Percentiles rank a stretch among this genome's conserved stretches.
Evolutionary conservation across 2,888 invertebrate species (phyloP).

Genomic region (Erpobdella octoculata): DNA sequence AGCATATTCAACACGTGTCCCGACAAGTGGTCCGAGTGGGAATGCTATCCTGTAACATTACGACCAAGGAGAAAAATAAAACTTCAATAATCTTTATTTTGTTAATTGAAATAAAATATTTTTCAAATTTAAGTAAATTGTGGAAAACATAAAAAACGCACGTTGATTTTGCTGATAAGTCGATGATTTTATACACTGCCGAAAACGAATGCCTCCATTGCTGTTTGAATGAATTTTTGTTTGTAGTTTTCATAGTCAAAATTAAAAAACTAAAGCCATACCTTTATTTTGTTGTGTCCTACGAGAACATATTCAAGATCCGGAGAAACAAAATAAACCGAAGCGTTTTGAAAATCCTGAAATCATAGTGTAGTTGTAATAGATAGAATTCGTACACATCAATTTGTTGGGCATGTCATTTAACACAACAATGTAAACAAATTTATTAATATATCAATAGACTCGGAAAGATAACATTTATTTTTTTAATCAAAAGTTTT

Average conservation of each 20-base stretch:
- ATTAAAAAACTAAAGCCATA: too few relatives aligned
- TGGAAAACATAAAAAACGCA: too few relatives aligned
- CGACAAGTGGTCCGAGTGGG: neutral
- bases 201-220: constrained; percentile 33
- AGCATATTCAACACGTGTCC: neutral
- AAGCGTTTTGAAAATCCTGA: neutral
- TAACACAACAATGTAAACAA: too few relatives aligned
- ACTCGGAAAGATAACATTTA: too few relatives aligned
- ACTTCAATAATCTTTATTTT: neutral
- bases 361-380: neutral
- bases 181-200: constrained; percentile 28
- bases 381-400: too few relatives aligned
- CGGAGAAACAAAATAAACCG: neutral
- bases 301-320: too few relatives aligned
- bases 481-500: too few relatives aligned
- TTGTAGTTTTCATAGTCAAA: too few relatives aligned
- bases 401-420: too few relatives aligned
- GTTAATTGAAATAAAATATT: neutral
- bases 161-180: neutral
- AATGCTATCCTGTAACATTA: neutral
- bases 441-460: too few relatives aligned
- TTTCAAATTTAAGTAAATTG: neutral
- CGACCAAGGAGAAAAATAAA: neutral
- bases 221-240: constrained; percentile 9
- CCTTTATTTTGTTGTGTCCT: too few relatives aligned